These are phyloP conservation scores for Seriola rivoliana DNA, from an alignment of 2,113 vertebrate species.

Conservation along the genomic window DNA sequence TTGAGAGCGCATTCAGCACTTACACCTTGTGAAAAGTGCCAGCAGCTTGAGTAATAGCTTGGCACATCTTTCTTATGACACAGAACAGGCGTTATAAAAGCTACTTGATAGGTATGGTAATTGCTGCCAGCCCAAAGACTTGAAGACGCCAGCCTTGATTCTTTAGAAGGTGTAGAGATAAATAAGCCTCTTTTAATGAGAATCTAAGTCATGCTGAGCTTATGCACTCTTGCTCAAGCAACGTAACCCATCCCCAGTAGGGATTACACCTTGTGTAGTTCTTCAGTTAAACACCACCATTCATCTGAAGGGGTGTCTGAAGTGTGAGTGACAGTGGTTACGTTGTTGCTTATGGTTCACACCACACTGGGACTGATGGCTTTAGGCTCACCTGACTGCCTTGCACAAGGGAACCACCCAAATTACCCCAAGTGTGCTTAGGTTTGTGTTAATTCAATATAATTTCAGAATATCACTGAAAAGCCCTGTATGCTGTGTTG, in stretches of 20 bases:
- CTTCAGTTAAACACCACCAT: slow-evolving; percentile 54
- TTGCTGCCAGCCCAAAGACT: slow-evolving; percentile 74
- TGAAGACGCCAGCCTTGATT: slow-evolving; percentile 71
- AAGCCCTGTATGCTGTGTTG: background rate
- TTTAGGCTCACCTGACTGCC: slow-evolving; percentile 6
- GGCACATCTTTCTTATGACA: slow-evolving; percentile 61
- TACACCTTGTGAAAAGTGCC: slow-evolving; percentile 60
- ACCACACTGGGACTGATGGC: background rate
- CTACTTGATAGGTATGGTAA: slow-evolving; percentile 78
- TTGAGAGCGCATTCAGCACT: slow-evolving; percentile 48
- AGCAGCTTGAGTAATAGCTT: slow-evolving; percentile 65
- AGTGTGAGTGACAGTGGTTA: slow-evolving; percentile 12
- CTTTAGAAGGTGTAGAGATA: slow-evolving; percentile 74
- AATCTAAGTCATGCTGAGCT: slow-evolving; percentile 73
- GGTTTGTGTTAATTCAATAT: background rate
- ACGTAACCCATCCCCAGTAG: slow-evolving; percentile 65
- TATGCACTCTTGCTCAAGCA: slow-evolving; percentile 58
- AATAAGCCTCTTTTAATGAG: slow-evolving; percentile 82
- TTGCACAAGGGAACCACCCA: background rate
- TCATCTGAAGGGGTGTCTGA: slow-evolving; percentile 47
- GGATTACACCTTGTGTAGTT: slow-evolving; percentile 73
- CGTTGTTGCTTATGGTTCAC: background rate
- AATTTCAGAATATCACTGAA: slow-evolving; percentile 1
- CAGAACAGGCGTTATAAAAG: slow-evolving; percentile 68
- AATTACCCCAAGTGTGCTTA: background rate